phyloP scores from a whole-genome alignment of 2,888 invertebrate genomes.

The Apamea crenata region DNA sequence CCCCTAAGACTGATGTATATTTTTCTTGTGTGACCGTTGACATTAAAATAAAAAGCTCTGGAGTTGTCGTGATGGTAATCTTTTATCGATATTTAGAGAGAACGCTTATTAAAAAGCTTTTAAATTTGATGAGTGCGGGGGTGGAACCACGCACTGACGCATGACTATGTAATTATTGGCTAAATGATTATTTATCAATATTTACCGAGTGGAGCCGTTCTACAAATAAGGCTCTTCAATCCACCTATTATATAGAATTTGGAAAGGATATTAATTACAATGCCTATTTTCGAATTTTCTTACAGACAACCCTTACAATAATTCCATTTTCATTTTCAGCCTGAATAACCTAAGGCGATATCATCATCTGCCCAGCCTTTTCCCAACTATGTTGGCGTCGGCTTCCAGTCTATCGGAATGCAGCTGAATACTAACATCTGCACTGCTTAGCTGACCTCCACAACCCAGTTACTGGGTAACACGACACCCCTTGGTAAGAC shows the following conservation, averaged over 20 bases:
- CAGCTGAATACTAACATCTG: not conserved
- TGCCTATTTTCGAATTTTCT: not conserved
- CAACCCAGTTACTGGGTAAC: not conserved
- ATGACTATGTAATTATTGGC: not conserved
- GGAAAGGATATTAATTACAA: not conserved
- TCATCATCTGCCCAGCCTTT: not conserved
- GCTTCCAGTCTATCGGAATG: not conserved
- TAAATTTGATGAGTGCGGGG: slow-evolving; percentile 9
- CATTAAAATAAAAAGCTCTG: slow-evolving; percentile 27
- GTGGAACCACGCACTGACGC: not conserved
- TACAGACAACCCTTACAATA: not conserved
- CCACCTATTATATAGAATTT: not conserved
- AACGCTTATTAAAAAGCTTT: slow-evolving; percentile 12
- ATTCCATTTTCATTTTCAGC: not conserved
- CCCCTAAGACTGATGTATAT: not conserved
- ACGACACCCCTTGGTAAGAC: not conserved
- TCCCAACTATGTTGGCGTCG: not conserved
- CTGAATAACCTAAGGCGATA: not conserved
- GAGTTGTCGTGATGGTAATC: slow-evolving; percentile 1
- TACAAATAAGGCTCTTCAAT: not conserved
- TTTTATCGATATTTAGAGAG: slow-evolving; percentile 10
- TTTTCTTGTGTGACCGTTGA: slow-evolving; percentile 20
- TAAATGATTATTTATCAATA: not conserved
- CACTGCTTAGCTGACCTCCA: not conserved
- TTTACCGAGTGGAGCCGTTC: not conserved